A percentile compares a stretch with the other conserved stretches of the same genome.
Conservation (phyloP, 2,888 invertebrate genomes). For the Drosophila leonis region DNA sequence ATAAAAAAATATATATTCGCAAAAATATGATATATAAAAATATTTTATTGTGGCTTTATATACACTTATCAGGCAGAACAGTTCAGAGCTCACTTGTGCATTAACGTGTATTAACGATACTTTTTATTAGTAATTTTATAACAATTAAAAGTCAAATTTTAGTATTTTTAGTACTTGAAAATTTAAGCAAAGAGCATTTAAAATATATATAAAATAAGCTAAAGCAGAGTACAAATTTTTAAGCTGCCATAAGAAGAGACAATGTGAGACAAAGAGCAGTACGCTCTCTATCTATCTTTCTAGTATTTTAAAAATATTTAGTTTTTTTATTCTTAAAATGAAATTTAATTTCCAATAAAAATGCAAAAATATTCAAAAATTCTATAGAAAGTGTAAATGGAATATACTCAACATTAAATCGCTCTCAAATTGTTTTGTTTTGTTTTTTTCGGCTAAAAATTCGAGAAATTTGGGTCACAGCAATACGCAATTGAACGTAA, state of each 20-base stretch:
- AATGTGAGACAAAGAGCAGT: not conserved
- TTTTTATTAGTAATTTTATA: not conserved
- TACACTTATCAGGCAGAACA: not conserved
- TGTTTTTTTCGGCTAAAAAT: not conserved
- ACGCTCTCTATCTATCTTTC: not conserved
- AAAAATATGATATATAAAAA: not conserved
- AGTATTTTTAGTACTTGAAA: not conserved
- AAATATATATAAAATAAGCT: not conserved
- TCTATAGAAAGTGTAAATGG: not conserved
- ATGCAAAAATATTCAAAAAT: not conserved
- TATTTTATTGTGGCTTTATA: not conserved
- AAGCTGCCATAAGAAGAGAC: not conserved
- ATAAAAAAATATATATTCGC: too few species aligned
- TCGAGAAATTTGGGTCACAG: not conserved
- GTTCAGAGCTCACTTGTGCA: not conserved
- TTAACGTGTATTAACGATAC: not conserved
- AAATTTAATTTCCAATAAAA: not conserved
- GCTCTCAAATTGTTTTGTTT: not conserved
- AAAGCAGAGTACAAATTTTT: not conserved
- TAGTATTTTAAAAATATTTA: not conserved
- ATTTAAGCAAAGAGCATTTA: not conserved
- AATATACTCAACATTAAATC: not conserved
- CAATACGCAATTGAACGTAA: slow-evolving; percentile 25
- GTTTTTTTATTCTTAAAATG: not conserved
- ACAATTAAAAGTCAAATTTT: not conserved